Evolutionary conservation across 2,113 vertebrate genomes (phyloP).

Genomic region (Protomyctophum bolini): DNA sequence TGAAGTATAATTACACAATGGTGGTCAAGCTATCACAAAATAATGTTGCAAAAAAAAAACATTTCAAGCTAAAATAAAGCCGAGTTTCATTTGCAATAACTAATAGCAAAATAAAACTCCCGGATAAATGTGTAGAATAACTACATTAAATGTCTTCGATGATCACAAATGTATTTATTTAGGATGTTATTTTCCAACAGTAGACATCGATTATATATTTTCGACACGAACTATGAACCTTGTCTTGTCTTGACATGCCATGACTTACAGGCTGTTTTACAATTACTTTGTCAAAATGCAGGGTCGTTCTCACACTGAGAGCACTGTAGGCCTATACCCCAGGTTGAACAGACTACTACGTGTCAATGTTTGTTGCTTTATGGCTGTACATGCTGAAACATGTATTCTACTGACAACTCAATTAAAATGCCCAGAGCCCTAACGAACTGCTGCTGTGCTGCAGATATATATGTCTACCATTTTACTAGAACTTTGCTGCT

Average conservation of each 20-base stretch:
- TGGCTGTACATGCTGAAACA: slow-evolving; percentile 50
- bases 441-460: not conserved
- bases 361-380: not conserved
- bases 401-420: slow-evolving; percentile 6
- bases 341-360: slow-evolving; percentile 1
- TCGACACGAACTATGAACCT: slow-evolving; percentile 18
- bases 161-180: no score
- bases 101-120: not conserved
- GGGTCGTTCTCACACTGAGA: slow-evolving; percentile 27
- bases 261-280: slow-evolving; percentile 15
- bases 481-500: no score
- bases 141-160: not conserved
- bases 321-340: not conserved
- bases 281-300: slow-evolving; percentile 55
- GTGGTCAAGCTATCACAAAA: not conserved
- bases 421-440: not conserved
- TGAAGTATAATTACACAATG: not conserved
- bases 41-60: no score
- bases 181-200: not conserved
- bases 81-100: no score
- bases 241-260: slow-evolving; percentile 38
- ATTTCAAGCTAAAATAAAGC: no score
- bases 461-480: no score
- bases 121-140: not conserved
- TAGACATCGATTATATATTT: slow-evolving; percentile 14